Evolutionary conservation across 2,888 invertebrate species (phyloP), one percentile per base, ranked within the genome.

Genomic region (Willowsia nigromaculata): DNA sequence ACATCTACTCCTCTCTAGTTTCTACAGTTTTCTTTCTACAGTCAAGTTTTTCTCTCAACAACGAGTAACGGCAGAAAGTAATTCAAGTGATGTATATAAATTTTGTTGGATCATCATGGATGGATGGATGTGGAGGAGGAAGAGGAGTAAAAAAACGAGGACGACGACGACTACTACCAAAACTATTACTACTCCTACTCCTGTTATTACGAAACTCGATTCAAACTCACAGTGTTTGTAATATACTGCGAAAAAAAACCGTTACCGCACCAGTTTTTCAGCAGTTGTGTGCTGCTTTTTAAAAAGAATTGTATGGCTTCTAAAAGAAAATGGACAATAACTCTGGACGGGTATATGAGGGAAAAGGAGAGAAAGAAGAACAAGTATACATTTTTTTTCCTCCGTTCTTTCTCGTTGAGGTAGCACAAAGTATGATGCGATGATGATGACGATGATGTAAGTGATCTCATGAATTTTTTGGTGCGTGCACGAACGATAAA

Each of bases 401-500:
- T 59, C 11, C 53, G 1, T 53, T 53, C 18, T 53, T 53, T 27
- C 59, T 59, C 27, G 59, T 59, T 37, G 40, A 68, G 68, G 76
- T 50, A 76, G 47, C 40, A 74, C 22, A 43, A 74, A 43, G 30
- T 43, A n/a, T 18, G 43, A 25, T 43, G 43, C 5, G 22, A 50
- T 9, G 78, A 78, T 62, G 82, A 47, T 68, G 47, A 83, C 33
- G 74, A 78, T 76, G 68, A 65, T 68, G 65, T 65, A 85, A 85
- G 85, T 62, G 78, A 78, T 85, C 78, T 85, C 85, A 78, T 85
- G 85, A 85, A 85, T 85, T 85, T 85, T 85, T 85, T 85, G 62
- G 62, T 85, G 78, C 85, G 78, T 82, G 30, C 47, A 65, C 11
- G 47, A 40, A 82, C 50, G 37, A 50, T 47, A 47, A 56, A 62